Evolutionary conservation across 2,797 vertebrate species (phyloP).

Genomic region (Lindbergichthys nudifrons): DNA sequence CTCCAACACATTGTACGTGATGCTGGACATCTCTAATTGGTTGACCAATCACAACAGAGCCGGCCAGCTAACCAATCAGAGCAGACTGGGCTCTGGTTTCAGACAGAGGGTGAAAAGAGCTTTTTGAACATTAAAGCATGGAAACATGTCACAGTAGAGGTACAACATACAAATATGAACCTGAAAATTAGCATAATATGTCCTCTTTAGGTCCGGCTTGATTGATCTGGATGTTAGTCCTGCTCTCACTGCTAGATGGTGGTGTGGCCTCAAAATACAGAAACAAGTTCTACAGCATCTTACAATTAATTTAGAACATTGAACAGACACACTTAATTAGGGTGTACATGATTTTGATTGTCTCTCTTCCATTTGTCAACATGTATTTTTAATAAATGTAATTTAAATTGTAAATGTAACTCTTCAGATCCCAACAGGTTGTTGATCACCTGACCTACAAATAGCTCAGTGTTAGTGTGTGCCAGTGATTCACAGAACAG

Average conservation of each 20-base stretch:
- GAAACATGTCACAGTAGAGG: too few species aligned
- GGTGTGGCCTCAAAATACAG: conserved; percentile 3
- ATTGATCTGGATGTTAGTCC: conserved; percentile 11
- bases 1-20: too few species aligned
- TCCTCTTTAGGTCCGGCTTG: too few species aligned
- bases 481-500: not conserved
- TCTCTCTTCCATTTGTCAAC: not conserved
- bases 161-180: too few species aligned
- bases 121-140: too few species aligned
- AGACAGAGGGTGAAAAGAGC: too few species aligned
- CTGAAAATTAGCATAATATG: too few species aligned
- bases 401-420: too few species aligned
- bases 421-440: not conserved
- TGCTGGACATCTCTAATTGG: too few species aligned
- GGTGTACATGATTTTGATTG: not conserved
- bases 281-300: not conserved
- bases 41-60: too few species aligned
- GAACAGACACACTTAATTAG: not conserved
- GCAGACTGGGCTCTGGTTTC: too few species aligned
- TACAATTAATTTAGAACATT: not conserved
- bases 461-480: not conserved
- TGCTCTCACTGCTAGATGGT: conserved; percentile 37
- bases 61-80: too few species aligned
- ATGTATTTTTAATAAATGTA: not conserved
- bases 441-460: not conserved